These are phyloP conservation scores for Tricholauxania praeusta DNA, from an alignment of 2,888 invertebrate genomes.

Conservation along the genomic window DNA sequence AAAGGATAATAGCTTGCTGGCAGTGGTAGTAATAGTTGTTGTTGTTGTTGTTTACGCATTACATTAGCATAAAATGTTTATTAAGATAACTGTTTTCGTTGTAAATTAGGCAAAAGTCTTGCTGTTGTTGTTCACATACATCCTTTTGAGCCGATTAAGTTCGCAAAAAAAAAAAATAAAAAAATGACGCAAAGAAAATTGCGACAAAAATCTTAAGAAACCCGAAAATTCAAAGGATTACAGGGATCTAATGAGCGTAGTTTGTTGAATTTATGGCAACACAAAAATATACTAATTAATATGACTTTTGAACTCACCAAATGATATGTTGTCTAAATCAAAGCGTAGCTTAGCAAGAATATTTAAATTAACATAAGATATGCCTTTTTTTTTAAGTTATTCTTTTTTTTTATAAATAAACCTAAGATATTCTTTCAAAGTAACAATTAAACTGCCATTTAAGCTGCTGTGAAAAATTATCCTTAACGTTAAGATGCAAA, in stretches of 20 bases:
- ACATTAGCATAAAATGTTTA: slow-evolving; percentile 61
- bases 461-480: slow-evolving; percentile 35
- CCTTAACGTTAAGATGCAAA: not conserved
- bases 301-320: slow-evolving; percentile 2
- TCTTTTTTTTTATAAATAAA: no score
- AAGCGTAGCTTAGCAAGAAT: not conserved
- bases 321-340: slow-evolving; percentile 13
- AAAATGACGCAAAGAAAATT: not conserved
- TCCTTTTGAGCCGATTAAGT: slow-evolving; percentile 45
- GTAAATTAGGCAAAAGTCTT: slow-evolving; percentile 49
- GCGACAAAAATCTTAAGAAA: slow-evolving; percentile 18
- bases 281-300: slow-evolving; percentile 23
- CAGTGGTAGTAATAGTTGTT: slow-evolving; percentile 11
- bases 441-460: slow-evolving; percentile 30
- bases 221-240: slow-evolving; percentile 6
- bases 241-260: slow-evolving; percentile 8
- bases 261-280: not conserved
- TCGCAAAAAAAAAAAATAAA: slow-evolving; percentile 24
- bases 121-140: not conserved
- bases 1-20: slow-evolving; percentile 19
- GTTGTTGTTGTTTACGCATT: slow-evolving; percentile 44
- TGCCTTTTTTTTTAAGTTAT: no score
- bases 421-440: slow-evolving; percentile 13
- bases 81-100: slow-evolving; percentile 59
- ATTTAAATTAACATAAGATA: no score